Percentiles rank a stretch among this genome's conserved stretches.
Conservation (phyloP, 2,113 vertebrate genomes). For the Talpa occidentalis region DNA sequence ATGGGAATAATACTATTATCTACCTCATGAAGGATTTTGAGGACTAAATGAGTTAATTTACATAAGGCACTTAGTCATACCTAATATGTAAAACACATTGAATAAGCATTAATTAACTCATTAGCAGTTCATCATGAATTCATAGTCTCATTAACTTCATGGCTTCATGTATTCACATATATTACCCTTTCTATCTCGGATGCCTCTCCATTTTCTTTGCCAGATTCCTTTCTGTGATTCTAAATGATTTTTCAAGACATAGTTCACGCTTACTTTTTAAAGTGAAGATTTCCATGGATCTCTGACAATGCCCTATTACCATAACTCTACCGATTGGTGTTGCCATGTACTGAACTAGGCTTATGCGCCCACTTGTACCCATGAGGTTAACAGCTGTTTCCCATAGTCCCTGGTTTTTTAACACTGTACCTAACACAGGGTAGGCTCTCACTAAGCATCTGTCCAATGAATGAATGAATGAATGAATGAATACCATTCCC, state of each 20-base stretch:
- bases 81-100: neutral
- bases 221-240: neutral
- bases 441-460: neutral
- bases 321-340: neutral
- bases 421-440: neutral
- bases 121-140: no score
- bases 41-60: neutral
- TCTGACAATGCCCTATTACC: neutral
- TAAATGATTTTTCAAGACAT: neutral
- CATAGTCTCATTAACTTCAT: neutral
- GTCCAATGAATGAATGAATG: neutral
- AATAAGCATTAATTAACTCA: neutral
- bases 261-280: neutral
- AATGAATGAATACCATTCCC: neutral
- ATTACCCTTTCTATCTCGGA: neutral
- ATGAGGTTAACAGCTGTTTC: neutral
- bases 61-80: neutral
- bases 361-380: neutral
- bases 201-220: neutral
- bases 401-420: conserved; percentile 6
- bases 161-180: neutral
- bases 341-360: neutral
- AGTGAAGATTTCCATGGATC: neutral
- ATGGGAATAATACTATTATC: neutral
- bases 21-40: neutral